These are phyloP conservation scores for Lasiurus cinereus DNA, from an alignment of 2,113 vertebrate species.

Conservation along the genomic window DNA sequence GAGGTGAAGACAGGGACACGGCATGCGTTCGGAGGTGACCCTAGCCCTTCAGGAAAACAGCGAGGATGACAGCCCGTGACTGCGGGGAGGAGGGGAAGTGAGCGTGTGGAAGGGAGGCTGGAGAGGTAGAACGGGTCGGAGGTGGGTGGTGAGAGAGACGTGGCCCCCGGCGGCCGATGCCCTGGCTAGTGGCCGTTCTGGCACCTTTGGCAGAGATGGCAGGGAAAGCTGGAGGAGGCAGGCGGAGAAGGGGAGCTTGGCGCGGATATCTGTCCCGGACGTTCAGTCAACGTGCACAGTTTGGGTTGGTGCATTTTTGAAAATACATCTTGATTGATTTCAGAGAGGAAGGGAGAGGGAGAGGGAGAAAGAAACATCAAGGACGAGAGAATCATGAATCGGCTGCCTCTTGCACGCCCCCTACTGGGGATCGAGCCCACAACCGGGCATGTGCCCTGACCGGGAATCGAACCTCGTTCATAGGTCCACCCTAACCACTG, in stretches of 20 bases:
- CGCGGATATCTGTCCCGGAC: neutral
- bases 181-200: neutral
- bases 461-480: too few species aligned
- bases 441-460: too few species aligned
- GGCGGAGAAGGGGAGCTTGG: neutral
- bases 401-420: too few species aligned
- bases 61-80: neutral
- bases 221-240: neutral
- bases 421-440: too few species aligned
- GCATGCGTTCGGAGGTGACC: neutral
- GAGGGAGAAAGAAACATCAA: too few species aligned
- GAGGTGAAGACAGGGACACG: rapidly evolving
- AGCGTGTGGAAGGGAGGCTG: neutral
- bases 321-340: too few species aligned
- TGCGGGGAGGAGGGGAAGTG: neutral
- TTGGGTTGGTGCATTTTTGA: neutral
- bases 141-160: neutral
- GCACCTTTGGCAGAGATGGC: rapidly evolving
- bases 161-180: neutral
- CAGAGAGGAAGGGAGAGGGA: too few species aligned
- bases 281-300: neutral
- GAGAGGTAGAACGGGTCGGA: neutral
- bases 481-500: too few species aligned
- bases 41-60: neutral
- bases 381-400: too few species aligned